phyloP scores from a whole-genome alignment of 2,113 vertebrate species.

The pig (Sus scrofa) region T2T-Sscrofa CM000816.6:89789001-89789500 shows the following conservation, averaged over 20 bases:
- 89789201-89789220: neutral
- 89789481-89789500: too few relatives aligned
- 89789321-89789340: too few relatives aligned
- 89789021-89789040: neutral
- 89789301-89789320: too few relatives aligned
- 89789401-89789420: too few relatives aligned
- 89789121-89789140: neutral
- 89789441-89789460: too few relatives aligned
- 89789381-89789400: too few relatives aligned
- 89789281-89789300: neutral
- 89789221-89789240: neutral
- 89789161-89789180: neutral
- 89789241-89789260: neutral
- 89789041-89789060: neutral
- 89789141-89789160: neutral
- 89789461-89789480: too few relatives aligned
- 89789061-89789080: neutral
- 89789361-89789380: too few relatives aligned
- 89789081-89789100: neutral
- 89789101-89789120: neutral
- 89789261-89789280: neutral
- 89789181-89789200: neutral
- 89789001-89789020: neutral
- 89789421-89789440: too few relatives aligned
- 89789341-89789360: too few relatives aligned